Evolutionary conservation across 1,140 invertebrate genomes (phyloP), one percentile per base, ranked within the genome.

Genomic region (Drosophila carrolli): DNA sequence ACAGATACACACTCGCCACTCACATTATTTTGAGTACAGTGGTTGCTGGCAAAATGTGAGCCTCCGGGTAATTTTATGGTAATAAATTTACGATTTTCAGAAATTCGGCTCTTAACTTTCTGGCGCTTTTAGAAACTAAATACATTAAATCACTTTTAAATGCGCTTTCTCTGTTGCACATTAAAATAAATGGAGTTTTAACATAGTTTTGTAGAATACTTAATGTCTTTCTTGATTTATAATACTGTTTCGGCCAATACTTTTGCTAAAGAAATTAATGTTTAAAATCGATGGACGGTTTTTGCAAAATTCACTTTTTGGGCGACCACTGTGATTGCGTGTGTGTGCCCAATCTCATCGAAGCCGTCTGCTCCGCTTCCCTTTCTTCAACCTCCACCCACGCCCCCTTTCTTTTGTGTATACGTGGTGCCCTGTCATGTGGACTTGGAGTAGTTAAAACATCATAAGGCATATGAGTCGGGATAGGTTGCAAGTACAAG

Each of bases 291-390:
- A 37, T 37, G 10, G 19, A 29, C 9, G 13, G 4, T 11, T 6
- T 19, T 9, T 35, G 23, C 10, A 11, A 27, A 40, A 32, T 29
- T 3, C 6, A 8, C 9, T 40, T 14, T 27, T 2, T 5, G 9
- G 4, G 4, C 14, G 32, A 38, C 59, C 40, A 59, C 51, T 75
- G 72, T 53, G 27, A 38, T 47, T 19, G 62, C 41, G 56, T 77
- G 51, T 56, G 46, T 77, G 75, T 77, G 75, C 51, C 63, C 77
- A 77, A 77, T 77, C 75, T 77, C 74, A 78, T 71, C 65, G 51
- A 77, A 77, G 54, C 48, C 65, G 62, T 68, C 65, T 77, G 57
- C 51, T 41, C 38, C 41, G n/a, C 23, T 29, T 56, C 40, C 13
- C 37, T 37, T 46, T 7, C 11, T 5, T 7, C 59, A 29, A 29